phyloP scores from a whole-genome alignment of 2,797 vertebrate genomes.

The Psittacula echo region DNA sequence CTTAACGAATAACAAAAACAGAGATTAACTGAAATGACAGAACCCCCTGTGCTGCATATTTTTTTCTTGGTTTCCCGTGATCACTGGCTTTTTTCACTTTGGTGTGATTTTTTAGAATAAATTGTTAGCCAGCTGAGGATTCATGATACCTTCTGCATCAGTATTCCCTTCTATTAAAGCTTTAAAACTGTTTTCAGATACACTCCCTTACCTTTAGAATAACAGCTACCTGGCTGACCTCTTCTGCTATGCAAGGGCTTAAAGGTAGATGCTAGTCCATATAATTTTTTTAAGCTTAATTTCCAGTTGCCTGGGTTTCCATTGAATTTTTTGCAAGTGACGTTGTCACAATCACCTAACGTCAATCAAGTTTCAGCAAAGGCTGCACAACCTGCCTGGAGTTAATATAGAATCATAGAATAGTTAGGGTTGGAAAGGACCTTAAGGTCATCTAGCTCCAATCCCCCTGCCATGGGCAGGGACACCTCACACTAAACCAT shows the following conservation, averaged over 20 bases:
- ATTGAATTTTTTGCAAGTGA: background rate
- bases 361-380: background rate
- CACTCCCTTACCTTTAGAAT: background rate
- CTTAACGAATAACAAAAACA: conserved; percentile 35
- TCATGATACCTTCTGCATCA: background rate
- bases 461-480: background rate
- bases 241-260: background rate
- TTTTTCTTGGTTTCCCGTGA: background rate
- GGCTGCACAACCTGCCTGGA: background rate
- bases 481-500: too few relatives aligned
- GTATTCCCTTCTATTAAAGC: background rate
- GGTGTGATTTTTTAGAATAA: background rate
- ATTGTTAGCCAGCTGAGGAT: background rate
- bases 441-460: background rate
- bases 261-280: background rate
- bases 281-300: background rate
- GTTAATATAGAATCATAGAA: background rate
- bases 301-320: background rate
- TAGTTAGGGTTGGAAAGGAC: background rate
- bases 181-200: background rate
- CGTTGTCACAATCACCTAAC: background rate
- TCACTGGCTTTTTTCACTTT: background rate
- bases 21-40: conserved; percentile 29
- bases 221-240: background rate
- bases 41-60: background rate